Conservation (phyloP, 64 coral and sea anemone genomes). For the Orbicella faveolata region DNA sequence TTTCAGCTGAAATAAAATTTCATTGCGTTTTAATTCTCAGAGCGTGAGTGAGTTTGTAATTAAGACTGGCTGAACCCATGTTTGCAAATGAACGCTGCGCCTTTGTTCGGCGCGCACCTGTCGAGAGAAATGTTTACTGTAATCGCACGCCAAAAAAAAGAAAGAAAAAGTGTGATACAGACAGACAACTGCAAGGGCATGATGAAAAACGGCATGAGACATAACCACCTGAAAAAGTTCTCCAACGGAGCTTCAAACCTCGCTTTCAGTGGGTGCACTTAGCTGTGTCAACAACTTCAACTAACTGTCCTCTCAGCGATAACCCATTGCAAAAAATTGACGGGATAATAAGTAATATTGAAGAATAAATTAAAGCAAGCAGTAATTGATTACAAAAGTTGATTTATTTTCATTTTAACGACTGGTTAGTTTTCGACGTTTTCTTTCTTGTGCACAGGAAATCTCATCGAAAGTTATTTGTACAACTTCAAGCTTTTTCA, state of each 20-base stretch:
- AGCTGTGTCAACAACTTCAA: neutral
- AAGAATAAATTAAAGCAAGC: neutral
- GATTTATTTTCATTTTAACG: neutral
- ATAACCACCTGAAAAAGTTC: too few species aligned
- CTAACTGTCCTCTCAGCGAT: neutral
- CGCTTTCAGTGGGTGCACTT: neutral
- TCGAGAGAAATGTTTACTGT: neutral
- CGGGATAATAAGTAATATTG: neutral
- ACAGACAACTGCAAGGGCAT: neutral
- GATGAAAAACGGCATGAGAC: neutral
- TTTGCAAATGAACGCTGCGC: neutral
- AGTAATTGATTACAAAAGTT: neutral
- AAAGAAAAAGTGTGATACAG: neutral
- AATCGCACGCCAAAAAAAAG: neutral
- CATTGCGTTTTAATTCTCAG: neutral
- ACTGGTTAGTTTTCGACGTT: neutral
- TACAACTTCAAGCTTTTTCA: neutral
- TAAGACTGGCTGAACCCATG: neutral
- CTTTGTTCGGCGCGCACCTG: conserved; percentile 1
- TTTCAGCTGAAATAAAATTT: neutral
- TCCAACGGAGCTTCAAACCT: neutral
- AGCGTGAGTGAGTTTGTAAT: neutral
- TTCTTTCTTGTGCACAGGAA: neutral
- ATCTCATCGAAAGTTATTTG: neutral
- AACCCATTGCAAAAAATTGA: neutral